phyloP scores from a whole-genome alignment of 2,888 invertebrate genomes.

The Fabriciana adippe region DNA sequence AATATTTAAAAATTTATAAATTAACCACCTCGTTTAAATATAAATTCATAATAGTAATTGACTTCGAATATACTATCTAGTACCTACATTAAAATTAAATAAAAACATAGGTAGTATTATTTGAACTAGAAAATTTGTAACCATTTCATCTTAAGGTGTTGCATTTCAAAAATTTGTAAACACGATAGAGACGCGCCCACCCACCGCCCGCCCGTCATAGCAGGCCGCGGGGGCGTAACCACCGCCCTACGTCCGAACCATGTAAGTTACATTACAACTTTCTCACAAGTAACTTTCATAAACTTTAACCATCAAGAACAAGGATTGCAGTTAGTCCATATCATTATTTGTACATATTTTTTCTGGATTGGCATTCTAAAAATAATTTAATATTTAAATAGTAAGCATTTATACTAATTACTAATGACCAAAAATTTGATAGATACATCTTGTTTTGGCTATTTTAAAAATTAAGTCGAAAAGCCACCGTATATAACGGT shows the following conservation, averaged over 20 bases:
- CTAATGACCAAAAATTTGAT: too few relatives aligned
- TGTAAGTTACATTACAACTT: slow-evolving; percentile 54
- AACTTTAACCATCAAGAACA: slow-evolving; percentile 4
- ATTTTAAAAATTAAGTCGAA: too few relatives aligned
- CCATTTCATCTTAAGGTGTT: slow-evolving; percentile 41
- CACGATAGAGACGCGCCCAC: slow-evolving; percentile 68
- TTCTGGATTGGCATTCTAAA: neutral
- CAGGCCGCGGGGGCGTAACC: slow-evolving; percentile 74
- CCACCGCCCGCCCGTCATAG: slow-evolving; percentile 76
- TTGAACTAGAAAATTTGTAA: slow-evolving; percentile 21
- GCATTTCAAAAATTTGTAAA: slow-evolving; percentile 57
- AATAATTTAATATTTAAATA: too few relatives aligned
- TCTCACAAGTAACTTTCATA: slow-evolving; percentile 54
- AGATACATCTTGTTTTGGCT: too few relatives aligned
- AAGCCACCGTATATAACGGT: too few relatives aligned
- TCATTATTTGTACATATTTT: neutral
- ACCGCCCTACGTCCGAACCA: slow-evolving; percentile 72
- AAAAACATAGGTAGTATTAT: neutral
- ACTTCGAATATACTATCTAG: neutral
- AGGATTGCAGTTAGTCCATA: neutral
- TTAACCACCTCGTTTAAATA: too few relatives aligned
- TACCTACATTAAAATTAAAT: too few relatives aligned
- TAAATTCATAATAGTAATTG: too few relatives aligned
- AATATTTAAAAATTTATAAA: too few relatives aligned
- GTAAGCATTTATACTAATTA: too few relatives aligned